Conservation (phyloP, 1,140 invertebrate species). For the Bombus huntii region DNA sequence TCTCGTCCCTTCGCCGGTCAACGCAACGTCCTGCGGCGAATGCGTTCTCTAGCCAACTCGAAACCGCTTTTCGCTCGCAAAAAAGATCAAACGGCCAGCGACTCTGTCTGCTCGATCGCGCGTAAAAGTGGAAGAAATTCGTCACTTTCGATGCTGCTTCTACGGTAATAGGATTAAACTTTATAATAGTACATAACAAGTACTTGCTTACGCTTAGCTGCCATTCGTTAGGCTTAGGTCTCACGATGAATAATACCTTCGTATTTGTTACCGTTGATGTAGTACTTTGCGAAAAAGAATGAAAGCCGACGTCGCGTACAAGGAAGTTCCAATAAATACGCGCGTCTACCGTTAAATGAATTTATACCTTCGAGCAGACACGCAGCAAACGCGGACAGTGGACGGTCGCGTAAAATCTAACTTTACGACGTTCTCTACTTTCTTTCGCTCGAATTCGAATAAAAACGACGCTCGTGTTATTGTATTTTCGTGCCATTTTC, state of each 20-base stretch:
- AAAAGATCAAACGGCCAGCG: background rate
- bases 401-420: background rate
- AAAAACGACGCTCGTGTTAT: accelerated
- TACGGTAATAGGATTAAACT: conserved; percentile 18
- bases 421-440: no score
- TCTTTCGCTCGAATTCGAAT: no score
- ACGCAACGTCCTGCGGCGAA: no score
- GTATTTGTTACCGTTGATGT: conserved; percentile 17
- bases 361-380: background rate
- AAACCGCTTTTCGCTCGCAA: background rate
- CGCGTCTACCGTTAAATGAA: background rate
- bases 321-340: background rate
- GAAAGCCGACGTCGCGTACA: background rate
- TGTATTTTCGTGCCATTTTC: accelerated
- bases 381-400: background rate
- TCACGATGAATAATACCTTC: background rate
- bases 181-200: conserved; percentile 11
- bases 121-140: background rate
- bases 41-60: background rate
- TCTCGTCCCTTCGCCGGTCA: conserved; percentile 6
- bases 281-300: background rate
- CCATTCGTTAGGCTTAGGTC: conserved; percentile 24
- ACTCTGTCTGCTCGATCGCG: conserved; percentile 1
- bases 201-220: conserved; percentile 14
- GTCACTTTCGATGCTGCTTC: background rate